Percentiles rank a stretch among this genome's conserved stretches.
Conservation (phyloP, 2,888 invertebrate genomes). For the Yponomeuta malinellus region DNA sequence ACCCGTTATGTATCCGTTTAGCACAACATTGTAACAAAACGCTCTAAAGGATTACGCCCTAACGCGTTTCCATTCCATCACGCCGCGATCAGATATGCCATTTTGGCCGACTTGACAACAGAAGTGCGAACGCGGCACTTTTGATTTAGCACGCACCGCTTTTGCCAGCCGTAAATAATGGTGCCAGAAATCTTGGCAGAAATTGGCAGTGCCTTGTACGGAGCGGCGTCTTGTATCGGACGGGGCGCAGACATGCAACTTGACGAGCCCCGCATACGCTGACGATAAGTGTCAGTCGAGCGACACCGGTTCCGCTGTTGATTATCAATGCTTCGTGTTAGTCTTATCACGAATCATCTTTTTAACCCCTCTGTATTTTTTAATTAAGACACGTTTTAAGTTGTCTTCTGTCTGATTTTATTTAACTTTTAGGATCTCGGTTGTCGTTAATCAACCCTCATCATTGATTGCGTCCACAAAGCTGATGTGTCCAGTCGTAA, state of each 20-base stretch:
- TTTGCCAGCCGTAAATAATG: conserved; percentile 42
- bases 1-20: not conserved
- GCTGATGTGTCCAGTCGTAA: conserved; percentile 24
- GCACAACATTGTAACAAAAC: not conserved
- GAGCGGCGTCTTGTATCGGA: conserved; percentile 15
- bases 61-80: conserved; percentile 13
- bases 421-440: no score
- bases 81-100: conserved; percentile 50
- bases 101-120: conserved; percentile 48
- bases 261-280: not conserved
- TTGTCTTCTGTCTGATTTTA: no score
- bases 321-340: not conserved
- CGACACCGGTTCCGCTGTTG: not conserved
- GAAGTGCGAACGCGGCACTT: conserved; percentile 54
- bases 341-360: no score
- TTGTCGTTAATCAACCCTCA: no score
- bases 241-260: conserved; percentile 15
- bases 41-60: not conserved
- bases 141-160: conserved; percentile 53
- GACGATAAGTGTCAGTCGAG: not conserved
- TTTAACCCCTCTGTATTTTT: no score
- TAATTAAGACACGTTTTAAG: no score
- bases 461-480: conserved; percentile 3
- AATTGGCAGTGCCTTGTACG: conserved; percentile 38
- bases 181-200: conserved; percentile 29